Base-by-base conservation (phyloP, 2,888 invertebrate genomes). In the Mystacides longicornis region DNA sequence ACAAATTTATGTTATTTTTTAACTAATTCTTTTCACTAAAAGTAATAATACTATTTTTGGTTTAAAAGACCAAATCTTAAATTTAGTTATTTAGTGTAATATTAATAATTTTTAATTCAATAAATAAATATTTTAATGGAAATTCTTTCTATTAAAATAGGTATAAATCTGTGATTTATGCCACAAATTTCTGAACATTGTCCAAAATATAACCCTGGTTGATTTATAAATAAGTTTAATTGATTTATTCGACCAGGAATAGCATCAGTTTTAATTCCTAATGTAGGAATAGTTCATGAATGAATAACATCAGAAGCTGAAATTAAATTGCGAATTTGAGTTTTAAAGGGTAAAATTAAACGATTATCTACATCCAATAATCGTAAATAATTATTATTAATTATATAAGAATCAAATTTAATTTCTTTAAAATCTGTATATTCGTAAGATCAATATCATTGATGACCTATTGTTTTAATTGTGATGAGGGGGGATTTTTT, bases 121-220 rank as follows among this genome's bases (percentile, higher is more conserved):
- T 78, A 78, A 71, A 81, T 77, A 67, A 82, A 81, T 1, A 14
- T 2, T 18, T 54, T 49, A 11, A 48, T n/a, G n/a, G 37, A 11
- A 18, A 54, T 43, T 21, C 54, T 54, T 49, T 54, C 54, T 14
- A 54, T 69, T 57, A 80, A 77, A 79, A 87, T 86, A 27, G 86
- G 87, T 73, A 89, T 89, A 80, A 88, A 88, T 57, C 85, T 85
- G 69, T 89, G 87, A 69, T 89, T 87, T 52, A 82, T 80, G 1
- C 87, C 87, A 74, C 87, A 89, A 75, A 89, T 87, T 81, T 89
- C 87, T 64, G 87, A 87, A 68, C 87, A 89, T 80, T 88, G 86
- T 0, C 87, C 86, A 71, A 72, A 87, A 71, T 78, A 84, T 67
- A 86, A 64, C 46, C 86, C 85, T 1, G 83, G 76, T 2, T 81